A percentile compares a stretch with the other conserved stretches of the same genome.
phyloP scores from a whole-genome alignment of 2,888 invertebrate species.

The Chalcosyrphus nemorum region DNA sequence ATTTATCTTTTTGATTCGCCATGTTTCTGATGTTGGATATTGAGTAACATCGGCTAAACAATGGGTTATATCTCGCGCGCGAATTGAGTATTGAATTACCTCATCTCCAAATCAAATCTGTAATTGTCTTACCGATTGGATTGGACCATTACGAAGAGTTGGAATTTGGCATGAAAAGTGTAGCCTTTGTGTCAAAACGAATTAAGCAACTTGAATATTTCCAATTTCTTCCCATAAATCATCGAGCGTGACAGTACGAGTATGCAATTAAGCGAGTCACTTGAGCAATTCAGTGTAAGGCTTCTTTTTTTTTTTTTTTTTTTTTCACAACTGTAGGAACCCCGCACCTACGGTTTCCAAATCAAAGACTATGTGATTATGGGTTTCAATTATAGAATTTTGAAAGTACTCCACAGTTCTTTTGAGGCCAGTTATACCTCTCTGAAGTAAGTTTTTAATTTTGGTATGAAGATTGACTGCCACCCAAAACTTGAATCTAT shows the following conservation, averaged over 20 bases:
- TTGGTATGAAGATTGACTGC: too few species aligned
- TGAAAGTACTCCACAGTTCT: too few species aligned
- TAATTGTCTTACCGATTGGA: neutral
- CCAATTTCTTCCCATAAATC: neutral
- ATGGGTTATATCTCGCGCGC: conserved; percentile 6
- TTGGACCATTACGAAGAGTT: neutral
- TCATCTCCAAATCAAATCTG: neutral
- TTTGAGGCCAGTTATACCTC: too few species aligned
- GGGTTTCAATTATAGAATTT: too few species aligned
- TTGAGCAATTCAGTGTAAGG: neutral
- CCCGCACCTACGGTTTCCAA: too few species aligned
- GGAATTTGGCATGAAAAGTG: neutral
- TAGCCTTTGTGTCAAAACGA: neutral
- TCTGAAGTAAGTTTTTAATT: too few species aligned
- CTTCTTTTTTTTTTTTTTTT: too few species aligned
- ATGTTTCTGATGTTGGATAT: conserved; percentile 6
- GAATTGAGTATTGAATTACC: neutral
- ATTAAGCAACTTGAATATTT: neutral
- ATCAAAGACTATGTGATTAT: too few species aligned
- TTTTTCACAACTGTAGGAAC: too few species aligned
- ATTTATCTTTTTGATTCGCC: conserved; percentile 16
- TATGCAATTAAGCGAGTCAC: neutral
- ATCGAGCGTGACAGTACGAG: neutral
- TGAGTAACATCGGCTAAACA: neutral
- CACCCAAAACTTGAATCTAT: too few species aligned